Evolutionary conservation across 2,888 invertebrate species (phyloP).

Genomic region (Dioctria rufipes): DNA sequence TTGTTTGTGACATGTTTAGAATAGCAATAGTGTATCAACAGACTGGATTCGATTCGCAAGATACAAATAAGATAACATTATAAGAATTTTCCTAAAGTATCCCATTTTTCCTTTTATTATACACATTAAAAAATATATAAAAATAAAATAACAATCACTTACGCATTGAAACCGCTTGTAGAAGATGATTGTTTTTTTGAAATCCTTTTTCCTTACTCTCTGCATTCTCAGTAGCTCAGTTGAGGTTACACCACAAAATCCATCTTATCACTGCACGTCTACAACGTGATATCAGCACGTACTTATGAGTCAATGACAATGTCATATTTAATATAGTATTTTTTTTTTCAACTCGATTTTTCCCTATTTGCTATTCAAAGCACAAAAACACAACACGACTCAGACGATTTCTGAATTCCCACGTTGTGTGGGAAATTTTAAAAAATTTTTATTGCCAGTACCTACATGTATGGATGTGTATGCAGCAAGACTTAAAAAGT

Average conservation of each 20-base stretch:
- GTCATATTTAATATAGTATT: conserved; percentile 40
- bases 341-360: neutral
- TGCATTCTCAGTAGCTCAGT: conserved; percentile 32
- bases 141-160: conserved; percentile 10
- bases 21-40: too few relatives aligned
- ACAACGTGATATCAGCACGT: conserved; percentile 15
- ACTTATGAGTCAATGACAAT: conserved; percentile 44
- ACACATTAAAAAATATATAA: too few relatives aligned
- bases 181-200: conserved; percentile 41
- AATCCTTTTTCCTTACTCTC: conserved; percentile 23
- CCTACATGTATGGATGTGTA: neutral
- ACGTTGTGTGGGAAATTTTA: conserved; percentile 9
- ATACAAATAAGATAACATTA: too few relatives aligned
- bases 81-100: too few relatives aligned
- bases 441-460: conserved; percentile 2
- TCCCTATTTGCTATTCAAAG: conserved; percentile 32
- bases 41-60: too few relatives aligned
- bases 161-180: conserved; percentile 50
- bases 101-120: too few relatives aligned
- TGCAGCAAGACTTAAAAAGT: conserved; percentile 37
- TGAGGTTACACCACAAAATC: neutral
- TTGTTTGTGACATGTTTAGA: too few relatives aligned
- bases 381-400: conserved; percentile 18
- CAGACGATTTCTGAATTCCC: neutral
- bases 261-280: neutral